Conservation (phyloP, 2,888 invertebrate species). For the Xestia xanthographa region DNA sequence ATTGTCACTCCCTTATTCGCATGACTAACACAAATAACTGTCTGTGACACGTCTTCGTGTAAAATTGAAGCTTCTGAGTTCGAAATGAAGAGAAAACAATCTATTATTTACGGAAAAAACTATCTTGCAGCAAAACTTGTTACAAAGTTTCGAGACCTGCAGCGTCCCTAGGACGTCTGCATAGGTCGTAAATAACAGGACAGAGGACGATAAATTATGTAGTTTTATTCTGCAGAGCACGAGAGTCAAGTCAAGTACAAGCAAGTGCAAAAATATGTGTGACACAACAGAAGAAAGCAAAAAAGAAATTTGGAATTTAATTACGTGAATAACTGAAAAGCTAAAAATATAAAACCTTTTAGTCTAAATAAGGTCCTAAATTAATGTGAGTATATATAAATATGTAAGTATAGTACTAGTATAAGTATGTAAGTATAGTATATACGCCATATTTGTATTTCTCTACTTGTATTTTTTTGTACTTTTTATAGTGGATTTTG, state of each 20-base stretch:
- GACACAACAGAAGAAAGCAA: not conserved
- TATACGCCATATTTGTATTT: too few species aligned
- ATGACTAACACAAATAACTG: slow-evolving; percentile 5
- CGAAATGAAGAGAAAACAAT: not conserved
- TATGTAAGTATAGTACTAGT: too few species aligned
- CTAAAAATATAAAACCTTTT: not conserved
- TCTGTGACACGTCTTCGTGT: not conserved
- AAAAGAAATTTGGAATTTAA: not conserved
- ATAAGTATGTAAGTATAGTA: too few species aligned
- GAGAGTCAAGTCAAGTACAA: slow-evolving; percentile 31
- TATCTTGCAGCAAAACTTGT: slow-evolving; percentile 12
- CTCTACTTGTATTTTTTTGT: too few species aligned
- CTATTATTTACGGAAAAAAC: slow-evolving; percentile 11
- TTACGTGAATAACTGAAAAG: not conserved
- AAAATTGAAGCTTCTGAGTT: slow-evolving; percentile 2
- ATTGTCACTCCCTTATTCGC: not conserved
- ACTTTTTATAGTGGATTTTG: too few species aligned
- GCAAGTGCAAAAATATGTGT: not conserved
- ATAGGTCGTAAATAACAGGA: slow-evolving; percentile 50
- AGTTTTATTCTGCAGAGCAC: slow-evolving; percentile 31
- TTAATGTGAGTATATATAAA: too few species aligned
- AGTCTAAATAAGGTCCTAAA: not conserved
- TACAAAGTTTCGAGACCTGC: slow-evolving; percentile 7
- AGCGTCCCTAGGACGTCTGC: slow-evolving; percentile 22
- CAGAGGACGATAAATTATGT: slow-evolving; percentile 46